A percentile compares a stretch with the other conserved stretches of the same genome.
These are phyloP conservation scores for Elegia similella DNA, from an alignment of 2,888 invertebrate species.

Conservation along the genomic window DNA sequence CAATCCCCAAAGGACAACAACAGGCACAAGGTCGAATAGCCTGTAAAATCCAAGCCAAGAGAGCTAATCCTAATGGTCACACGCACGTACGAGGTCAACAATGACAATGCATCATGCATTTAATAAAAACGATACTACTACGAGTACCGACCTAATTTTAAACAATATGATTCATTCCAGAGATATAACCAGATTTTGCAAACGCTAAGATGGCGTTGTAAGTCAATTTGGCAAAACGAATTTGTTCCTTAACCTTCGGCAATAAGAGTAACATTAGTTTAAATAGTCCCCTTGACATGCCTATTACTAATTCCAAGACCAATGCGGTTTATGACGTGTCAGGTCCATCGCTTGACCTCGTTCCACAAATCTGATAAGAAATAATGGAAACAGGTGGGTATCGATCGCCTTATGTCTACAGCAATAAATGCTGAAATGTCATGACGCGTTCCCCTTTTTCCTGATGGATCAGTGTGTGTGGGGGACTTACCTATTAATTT, in stretches of 20 bases:
- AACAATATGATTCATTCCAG: neutral
- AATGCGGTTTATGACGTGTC: slow-evolving; percentile 20
- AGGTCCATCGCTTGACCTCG: slow-evolving; percentile 53
- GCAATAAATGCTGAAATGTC: slow-evolving; percentile 45
- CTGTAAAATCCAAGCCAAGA: no score
- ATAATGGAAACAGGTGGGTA: slow-evolving; percentile 57
- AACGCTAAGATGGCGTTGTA: neutral
- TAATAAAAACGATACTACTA: no score
- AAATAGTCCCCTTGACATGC: slow-evolving; percentile 20
- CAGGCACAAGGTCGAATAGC: no score
- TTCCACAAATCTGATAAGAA: slow-evolving; percentile 64
- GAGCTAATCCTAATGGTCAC: no score
- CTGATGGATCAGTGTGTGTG: slow-evolving; percentile 10
- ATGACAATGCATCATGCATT: no score
- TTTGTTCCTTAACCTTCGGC: neutral
- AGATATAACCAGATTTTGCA: neutral
- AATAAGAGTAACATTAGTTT: neutral
- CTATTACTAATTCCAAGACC: slow-evolving; percentile 17
- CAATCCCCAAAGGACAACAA: no score
- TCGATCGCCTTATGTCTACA: slow-evolving; percentile 27
- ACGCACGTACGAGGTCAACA: no score
- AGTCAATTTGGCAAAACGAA: neutral
- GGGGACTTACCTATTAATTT: slow-evolving; percentile 5
- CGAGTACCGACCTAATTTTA: no score
- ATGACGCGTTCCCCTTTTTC: slow-evolving; percentile 36